Base-by-base conservation (phyloP, 2,797 vertebrate species). In the Platyrinchus mystaceus region DNA sequence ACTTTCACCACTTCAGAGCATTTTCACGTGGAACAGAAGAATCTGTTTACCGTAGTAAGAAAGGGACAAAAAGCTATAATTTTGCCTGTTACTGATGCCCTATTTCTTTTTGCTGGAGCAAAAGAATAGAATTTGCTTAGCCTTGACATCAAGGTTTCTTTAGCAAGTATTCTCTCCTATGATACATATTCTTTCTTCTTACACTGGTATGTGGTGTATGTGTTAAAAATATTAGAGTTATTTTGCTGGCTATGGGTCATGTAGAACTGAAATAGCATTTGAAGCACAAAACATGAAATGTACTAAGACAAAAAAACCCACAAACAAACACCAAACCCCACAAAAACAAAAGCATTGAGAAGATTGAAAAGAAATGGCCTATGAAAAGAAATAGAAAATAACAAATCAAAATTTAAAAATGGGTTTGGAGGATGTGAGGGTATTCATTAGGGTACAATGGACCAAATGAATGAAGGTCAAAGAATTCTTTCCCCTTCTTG, bases 341-440 rank as follows among this genome's bases (percentile, higher is more conserved):
- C 30, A 43, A 41, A 20, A 46, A 41, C 7, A 50, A 59, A 77
- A 58, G 0, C 8, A 34, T 43, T n/a, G 2, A 63, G 44, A 36
- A 1, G 6, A 30, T 37, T 68, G 23, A 46, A 87, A 71, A 52
- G 3, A 58, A 84, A 32, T 41, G 3, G 1, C 6, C 79, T 55
- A 53, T 55, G 14, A 75, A 14, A 4, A 64, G 9, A 56, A 6
- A 20, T 10, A 56, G 14, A 59, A 49, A 77, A 58, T 36, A 84
- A 41, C 3, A 44, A 49, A 15, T 3, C 15, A 71, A 64, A 68
- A 56, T 47, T 60, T 5, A 23, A 36, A 78, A 71, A 15, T 30
- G 1, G 0, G 1, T 69, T 75, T 12, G 56, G 6, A 30, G 3
- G 5, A 6, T 49, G 18, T 69, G 22, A 46, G 4, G 6, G 1